Evolutionary conservation across 1,140 invertebrate genomes (phyloP).

Genomic region (Ganaspis sp.): DNA sequence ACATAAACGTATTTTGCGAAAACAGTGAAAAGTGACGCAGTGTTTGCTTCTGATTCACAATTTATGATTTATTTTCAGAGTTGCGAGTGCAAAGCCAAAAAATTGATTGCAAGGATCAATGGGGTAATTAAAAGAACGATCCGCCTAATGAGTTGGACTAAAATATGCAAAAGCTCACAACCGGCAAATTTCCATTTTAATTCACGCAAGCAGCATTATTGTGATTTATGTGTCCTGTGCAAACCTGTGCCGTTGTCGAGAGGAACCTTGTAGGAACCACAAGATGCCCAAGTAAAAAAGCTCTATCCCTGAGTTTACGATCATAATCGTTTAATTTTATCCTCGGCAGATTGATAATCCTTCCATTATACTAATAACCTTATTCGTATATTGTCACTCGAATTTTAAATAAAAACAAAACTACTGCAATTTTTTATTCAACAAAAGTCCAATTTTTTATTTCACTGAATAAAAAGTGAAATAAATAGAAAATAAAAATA

Average conservation of each 20-base stretch:
- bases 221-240: slow-evolving; percentile 28
- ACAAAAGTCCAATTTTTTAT: no score
- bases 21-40: not conserved
- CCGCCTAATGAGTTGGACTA: not conserved
- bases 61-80: not conserved
- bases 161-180: slow-evolving; percentile 20
- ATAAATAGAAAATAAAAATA: no score
- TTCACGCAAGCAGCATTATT: slow-evolving; percentile 12
- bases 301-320: not conserved
- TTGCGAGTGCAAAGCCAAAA: not conserved
- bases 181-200: slow-evolving; percentile 18
- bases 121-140: slow-evolving; percentile 5
- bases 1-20: no score
- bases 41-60: not conserved
- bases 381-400: no score
- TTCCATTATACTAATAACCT: not conserved
- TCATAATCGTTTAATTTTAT: slow-evolving; percentile 7
- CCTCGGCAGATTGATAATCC: not conserved
- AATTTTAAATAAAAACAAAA: no score
- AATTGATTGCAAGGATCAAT: not conserved
- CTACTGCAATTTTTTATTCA: no score
- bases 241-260: slow-evolving; percentile 10
- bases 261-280: not conserved
- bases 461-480: no score
- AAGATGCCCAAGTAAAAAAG: slow-evolving; percentile 6